Percentiles rank a stretch among this genome's conserved stretches.
Evolutionary conservation across 1,140 invertebrate species (phyloP).

Genomic region (Phymorhynchus buccinoides): DNA sequence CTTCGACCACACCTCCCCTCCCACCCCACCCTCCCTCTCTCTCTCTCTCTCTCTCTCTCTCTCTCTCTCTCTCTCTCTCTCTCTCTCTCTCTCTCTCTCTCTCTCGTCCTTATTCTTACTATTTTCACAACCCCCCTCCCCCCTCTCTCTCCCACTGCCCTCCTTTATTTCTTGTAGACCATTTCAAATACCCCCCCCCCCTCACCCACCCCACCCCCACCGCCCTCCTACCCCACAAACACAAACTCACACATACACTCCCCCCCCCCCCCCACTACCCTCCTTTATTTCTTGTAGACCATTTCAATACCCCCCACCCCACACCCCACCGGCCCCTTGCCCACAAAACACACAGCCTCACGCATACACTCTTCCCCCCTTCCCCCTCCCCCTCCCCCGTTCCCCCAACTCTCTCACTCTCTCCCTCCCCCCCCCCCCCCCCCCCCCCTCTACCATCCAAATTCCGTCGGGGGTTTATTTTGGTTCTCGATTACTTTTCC

Average conservation of each 20-base stretch:
- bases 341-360: too few relatives aligned
- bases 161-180: neutral
- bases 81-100: neutral
- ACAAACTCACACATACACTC: neutral
- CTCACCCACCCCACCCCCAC: neutral
- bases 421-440: neutral
- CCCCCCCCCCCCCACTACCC: neutral
- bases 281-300: neutral
- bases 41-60: conserved; percentile 15
- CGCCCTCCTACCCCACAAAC: neutral
- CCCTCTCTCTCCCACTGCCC: neutral
- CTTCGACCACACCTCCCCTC: neutral
- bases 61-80: neutral
- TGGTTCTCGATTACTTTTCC: neutral
- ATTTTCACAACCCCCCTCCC: neutral
- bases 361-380: neutral
- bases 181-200: neutral
- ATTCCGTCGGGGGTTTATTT: too few relatives aligned
- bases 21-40: neutral
- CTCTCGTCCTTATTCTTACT: too few relatives aligned
- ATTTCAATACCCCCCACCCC: neutral
- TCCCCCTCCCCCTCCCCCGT: neutral
- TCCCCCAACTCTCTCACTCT: too few relatives aligned
- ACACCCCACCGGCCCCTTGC: neutral
- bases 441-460: neutral